phyloP scores from a whole-genome alignment of 2,888 invertebrate species.

The Steinernema scapterisci region DNA sequence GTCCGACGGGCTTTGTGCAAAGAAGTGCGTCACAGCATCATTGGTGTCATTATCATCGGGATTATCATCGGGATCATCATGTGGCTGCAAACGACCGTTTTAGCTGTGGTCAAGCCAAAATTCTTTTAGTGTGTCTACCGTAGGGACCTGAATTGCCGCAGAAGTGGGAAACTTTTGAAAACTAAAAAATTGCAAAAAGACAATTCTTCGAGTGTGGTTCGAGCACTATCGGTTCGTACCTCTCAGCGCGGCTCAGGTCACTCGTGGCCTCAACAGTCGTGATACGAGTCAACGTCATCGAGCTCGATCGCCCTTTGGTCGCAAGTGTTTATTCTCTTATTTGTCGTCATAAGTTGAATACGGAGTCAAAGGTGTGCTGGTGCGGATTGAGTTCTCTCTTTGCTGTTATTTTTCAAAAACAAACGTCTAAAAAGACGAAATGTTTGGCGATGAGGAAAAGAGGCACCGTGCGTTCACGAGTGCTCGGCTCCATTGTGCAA shows the following conservation, averaged over 20 bases:
- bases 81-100: no score
- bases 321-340: slow-evolving; percentile 1
- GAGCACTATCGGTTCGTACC: no score
- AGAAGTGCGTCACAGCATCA: no score
- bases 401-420: slow-evolving; percentile 20
- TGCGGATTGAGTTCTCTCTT: slow-evolving; percentile 1
- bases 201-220: no score
- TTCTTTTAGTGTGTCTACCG: no score
- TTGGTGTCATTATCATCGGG: no score
- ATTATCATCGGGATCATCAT: no score
- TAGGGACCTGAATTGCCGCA: no score
- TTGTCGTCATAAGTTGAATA: neutral
- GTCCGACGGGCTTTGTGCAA: no score
- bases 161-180: no score
- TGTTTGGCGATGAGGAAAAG: slow-evolving; percentile 31
- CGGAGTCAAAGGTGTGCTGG: neutral
- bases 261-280: neutral
- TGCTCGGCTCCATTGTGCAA: slow-evolving; percentile 26
- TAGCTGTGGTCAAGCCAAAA: no score
- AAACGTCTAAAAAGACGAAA: slow-evolving; percentile 7
- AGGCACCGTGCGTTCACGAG: slow-evolving; percentile 22
- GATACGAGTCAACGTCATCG: neutral
- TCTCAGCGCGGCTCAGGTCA: neutral
- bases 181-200: no score
- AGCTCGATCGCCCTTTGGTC: neutral